Evolutionary conservation across 2,797 vertebrate genomes (phyloP), one percentile per base, ranked within the genome.

Genomic region (Luscinia megarhynchos): DNA sequence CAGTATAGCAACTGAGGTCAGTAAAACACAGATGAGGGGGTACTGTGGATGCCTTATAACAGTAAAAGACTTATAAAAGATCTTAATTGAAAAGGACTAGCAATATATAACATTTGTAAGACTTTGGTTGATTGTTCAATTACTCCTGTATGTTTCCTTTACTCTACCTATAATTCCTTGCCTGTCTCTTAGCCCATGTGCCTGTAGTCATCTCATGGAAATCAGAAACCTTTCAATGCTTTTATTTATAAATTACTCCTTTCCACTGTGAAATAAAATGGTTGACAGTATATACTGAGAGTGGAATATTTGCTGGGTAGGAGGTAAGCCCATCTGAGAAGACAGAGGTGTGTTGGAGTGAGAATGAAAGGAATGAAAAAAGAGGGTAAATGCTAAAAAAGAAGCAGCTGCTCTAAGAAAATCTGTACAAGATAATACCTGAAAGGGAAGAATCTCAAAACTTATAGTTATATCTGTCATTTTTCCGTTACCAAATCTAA

Each of bases 51-150:
- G 90, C 88, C 82, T 96, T 87, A 64, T 69, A 95, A 96, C 78
- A 95, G 92, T 91, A 92, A 96, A 96, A 95, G 82, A 87, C 93
- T 96, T 96, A 93, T 95, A 96, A 95, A 97, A 93, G 30, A 66
- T 61, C 81, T 91, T 96, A 95, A 97, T 96, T 96, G 83, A 94
- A 91, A 96, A 90, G 55, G 72, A 96, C 94, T 95, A 59, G 51
- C 75, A 91, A 69, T 66, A 74, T 84, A 81, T 75, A 84, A 62
- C 80, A 73, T 93, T 97, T 94, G 87, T 95, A 87, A 92, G 93
- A 94, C 68, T 89, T 77, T 78, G 57, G 89, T 54, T 93, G 95
- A 93, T 96, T 97, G 83, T 95, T 91, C 93, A 95, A 86, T 93
- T 93, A 91, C 88, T 94, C 95, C 78, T 94, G 72, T 79, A 81